phyloP scores from a whole-genome alignment of 64 coral and sea anemone genomes.

The Stichodactyla helianthus region DNA sequence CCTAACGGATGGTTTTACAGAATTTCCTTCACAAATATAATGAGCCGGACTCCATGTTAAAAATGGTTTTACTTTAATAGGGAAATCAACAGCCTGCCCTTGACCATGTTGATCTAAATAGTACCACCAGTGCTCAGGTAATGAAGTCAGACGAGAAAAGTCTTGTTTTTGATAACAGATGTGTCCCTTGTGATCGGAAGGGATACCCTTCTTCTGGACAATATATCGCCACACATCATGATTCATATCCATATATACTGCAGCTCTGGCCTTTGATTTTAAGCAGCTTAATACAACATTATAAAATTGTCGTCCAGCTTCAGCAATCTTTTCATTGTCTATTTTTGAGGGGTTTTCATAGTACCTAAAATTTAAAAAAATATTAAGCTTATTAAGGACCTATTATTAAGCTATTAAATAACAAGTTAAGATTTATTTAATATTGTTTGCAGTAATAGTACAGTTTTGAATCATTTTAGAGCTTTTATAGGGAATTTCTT shows the following conservation, averaged over 20 bases:
- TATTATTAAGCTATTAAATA: no score
- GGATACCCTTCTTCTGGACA: not conserved
- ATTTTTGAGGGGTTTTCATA: no score
- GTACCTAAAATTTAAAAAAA: no score
- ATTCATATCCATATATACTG: conserved; percentile 22
- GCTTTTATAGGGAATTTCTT: no score
- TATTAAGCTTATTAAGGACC: no score
- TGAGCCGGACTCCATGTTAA: conserved; percentile 7
- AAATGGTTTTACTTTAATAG: conserved; percentile 33
- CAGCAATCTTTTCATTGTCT: no score
- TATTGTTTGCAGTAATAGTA: no score
- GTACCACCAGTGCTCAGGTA: conserved; percentile 50
- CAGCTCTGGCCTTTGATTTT: no score
- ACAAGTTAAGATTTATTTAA: no score
- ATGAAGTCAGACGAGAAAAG: conserved; percentile 6
- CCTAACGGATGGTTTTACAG: not conserved
- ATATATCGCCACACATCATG: conserved; percentile 30
- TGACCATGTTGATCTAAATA: conserved; percentile 29
- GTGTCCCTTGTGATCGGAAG: conserved; percentile 8
- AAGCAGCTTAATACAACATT: no score
- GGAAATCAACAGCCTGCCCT: conserved; percentile 44
- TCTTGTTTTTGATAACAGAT: conserved; percentile 17
- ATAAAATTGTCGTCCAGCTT: no score
- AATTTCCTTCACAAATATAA: conserved; percentile 2
- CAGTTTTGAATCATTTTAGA: no score